A percentile compares a stretch with the other conserved stretches of the same genome.
phyloP scores from a whole-genome alignment of 2,888 invertebrate genomes.

The Ophraella communa region DNA sequence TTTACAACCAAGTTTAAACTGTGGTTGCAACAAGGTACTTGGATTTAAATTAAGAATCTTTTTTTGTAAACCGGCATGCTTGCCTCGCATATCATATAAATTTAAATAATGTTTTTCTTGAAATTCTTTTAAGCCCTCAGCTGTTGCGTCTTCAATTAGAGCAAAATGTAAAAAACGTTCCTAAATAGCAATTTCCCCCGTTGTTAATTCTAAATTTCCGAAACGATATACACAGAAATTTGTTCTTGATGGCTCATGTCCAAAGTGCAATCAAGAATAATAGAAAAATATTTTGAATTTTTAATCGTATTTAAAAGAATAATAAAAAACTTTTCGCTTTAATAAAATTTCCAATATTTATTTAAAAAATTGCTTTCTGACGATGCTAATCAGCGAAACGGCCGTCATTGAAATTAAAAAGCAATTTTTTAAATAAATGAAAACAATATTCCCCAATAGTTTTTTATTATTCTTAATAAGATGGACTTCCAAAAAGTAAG shows the following conservation, averaged over 20 bases:
- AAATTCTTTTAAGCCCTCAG: not conserved
- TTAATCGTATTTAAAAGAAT: slow-evolving; percentile 1
- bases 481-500: too few relatives aligned
- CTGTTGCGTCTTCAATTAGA: not conserved
- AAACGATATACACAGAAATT: not conserved
- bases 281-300: slow-evolving; percentile 6
- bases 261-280: slow-evolving; percentile 2
- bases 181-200: not conserved
- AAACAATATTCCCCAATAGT: too few relatives aligned
- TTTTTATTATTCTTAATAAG: too few relatives aligned
- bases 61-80: slow-evolving; percentile 8
- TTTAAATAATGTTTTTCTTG: not conserved
- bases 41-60: slow-evolving; percentile 9
- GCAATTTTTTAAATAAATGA: too few relatives aligned
- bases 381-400: too few relatives aligned
- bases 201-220: not conserved
- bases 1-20: slow-evolving; percentile 13
- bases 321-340: too few relatives aligned
- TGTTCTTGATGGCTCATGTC: slow-evolving; percentile 8
- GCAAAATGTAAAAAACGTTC: not conserved
- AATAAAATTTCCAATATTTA: too few relatives aligned
- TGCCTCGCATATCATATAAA: not conserved
- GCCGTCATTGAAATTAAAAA: too few relatives aligned
- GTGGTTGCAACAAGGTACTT: slow-evolving; percentile 11
- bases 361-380: too few relatives aligned